A percentile compares a stretch with the other conserved stretches of the same genome.
Evolutionary conservation across 2,113 vertebrate genomes (phyloP).

Genomic region (Cariama cristata): DNA sequence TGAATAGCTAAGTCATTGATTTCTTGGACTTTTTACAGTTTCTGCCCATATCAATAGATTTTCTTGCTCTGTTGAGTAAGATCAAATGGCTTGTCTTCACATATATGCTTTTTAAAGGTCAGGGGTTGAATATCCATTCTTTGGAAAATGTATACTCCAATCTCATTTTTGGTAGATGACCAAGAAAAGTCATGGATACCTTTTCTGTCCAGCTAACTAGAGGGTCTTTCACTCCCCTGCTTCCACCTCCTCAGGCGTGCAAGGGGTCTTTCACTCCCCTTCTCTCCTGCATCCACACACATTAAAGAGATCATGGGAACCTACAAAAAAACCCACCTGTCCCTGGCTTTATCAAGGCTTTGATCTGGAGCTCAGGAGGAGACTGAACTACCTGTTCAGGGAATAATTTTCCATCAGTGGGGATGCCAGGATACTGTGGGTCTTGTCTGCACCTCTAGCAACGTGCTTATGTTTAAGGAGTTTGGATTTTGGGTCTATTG

Average conservation of each 20-base stretch:
- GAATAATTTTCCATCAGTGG: not conserved
- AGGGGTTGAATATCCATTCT: not conserved
- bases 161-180: not conserved
- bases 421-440: not conserved
- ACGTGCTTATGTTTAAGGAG: not conserved
- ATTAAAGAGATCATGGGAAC: not conserved
- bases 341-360: not conserved
- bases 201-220: not conserved
- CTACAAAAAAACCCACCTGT: not conserved
- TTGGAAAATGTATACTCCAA: not conserved
- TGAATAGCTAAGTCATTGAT: not conserved
- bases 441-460: not conserved
- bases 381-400: not conserved
- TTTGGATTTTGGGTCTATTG: not conserved
- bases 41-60: not conserved
- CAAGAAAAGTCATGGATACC: not conserved
- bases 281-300: not conserved
- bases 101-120: not conserved
- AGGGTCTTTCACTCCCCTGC: not conserved
- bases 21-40: not conserved
- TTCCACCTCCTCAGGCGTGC: not conserved
- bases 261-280: not conserved
- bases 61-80: not conserved
- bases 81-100: not conserved
- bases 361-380: not conserved